Base-by-base conservation (phyloP, 2,888 invertebrate genomes). In the Lutraria lutraria region DNA sequence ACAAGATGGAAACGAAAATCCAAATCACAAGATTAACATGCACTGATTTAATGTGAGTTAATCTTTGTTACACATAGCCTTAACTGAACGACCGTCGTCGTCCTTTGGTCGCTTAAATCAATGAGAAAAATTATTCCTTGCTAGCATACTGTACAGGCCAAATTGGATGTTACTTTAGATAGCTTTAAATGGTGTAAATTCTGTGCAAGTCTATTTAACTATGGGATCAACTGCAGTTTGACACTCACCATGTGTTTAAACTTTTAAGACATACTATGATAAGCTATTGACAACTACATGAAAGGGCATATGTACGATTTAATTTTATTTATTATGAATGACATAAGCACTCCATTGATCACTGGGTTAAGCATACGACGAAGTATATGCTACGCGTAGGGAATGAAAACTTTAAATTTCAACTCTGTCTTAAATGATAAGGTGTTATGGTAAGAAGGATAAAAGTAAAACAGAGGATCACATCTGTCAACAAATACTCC, bases 311-410 rank as follows among this genome's bases (percentile, higher is more conserved):
- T 68, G 76, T 85, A 79, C 56, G 54, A 29, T 72, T n/a, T 68
- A 79, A 85, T 54, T 85, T 85, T 31, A 84, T 79, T 85, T 79
- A 85, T 85, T 85, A 54, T 85, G 53, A 79, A 79, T 85, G 85
- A 85, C 79, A 85, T 79, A 85, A 85, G 85, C 85, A 76, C 31
- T 15, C 79, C 85, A 79, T 56, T 76, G 79, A 76, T 72, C 79
- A 79, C 0, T 12, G 85, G 79, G 76, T 56, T 54, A 31, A 76
- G 76, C 85, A 31, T 21, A 85, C 21, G 85, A 79, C 25, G n/a
- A 85, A 52, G n/a, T 85, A 54, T 85, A 85, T 25, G 25, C 63
- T 85, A 85, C 63, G 25, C 63, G 25, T 68, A n/a, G 25, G 25
- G 63, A 25, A 83, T n/a, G 72, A 68, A 83, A 83, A 83, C 68